These are phyloP conservation scores for Muricea muricata DNA, from an alignment of 92 coral and sea anemone species.

Conservation along the genomic window DNA sequence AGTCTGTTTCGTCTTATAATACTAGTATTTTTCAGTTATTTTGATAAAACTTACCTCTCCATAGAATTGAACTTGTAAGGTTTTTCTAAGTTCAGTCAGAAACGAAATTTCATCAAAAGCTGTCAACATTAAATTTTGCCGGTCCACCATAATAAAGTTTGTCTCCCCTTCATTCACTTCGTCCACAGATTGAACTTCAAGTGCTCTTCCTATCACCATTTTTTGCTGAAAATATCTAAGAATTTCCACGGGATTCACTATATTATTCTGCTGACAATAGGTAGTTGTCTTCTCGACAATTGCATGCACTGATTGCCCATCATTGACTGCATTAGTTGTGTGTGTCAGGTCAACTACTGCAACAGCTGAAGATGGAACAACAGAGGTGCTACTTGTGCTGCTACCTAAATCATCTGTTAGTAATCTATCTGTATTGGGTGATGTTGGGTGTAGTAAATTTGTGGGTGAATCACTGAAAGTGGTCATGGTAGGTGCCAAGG, in stretches of 20 bases:
- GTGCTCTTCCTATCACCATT: slow-evolving; percentile 41
- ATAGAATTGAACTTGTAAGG: too few relatives aligned
- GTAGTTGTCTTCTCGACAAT: neutral
- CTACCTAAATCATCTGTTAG: too few relatives aligned
- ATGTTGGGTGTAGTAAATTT: neutral
- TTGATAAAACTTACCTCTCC: too few relatives aligned
- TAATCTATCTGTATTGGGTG: neutral
- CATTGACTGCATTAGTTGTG: neutral
- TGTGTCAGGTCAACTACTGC: slow-evolving; percentile 28
- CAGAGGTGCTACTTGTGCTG: too few relatives aligned
- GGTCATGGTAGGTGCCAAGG: neutral
- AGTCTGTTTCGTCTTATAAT: too few relatives aligned
- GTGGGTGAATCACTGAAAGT: neutral
- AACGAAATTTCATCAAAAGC: slow-evolving; percentile 35
- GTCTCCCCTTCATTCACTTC: slow-evolving; percentile 42
- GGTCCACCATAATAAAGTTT: slow-evolving; percentile 41
- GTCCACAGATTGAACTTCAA: slow-evolving; percentile 1
- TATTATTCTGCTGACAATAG: neutral
- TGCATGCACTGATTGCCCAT: slow-evolving; percentile 18
- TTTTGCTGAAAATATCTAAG: slow-evolving; percentile 15
- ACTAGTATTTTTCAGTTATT: too few relatives aligned
- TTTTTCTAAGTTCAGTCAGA: neutral
- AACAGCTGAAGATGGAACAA: neutral
- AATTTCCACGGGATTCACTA: slow-evolving; percentile 3
- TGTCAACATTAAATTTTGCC: neutral